Evolutionary conservation across 2,113 vertebrate genomes (phyloP).

Genomic region (Mustela nigripes): DNA sequence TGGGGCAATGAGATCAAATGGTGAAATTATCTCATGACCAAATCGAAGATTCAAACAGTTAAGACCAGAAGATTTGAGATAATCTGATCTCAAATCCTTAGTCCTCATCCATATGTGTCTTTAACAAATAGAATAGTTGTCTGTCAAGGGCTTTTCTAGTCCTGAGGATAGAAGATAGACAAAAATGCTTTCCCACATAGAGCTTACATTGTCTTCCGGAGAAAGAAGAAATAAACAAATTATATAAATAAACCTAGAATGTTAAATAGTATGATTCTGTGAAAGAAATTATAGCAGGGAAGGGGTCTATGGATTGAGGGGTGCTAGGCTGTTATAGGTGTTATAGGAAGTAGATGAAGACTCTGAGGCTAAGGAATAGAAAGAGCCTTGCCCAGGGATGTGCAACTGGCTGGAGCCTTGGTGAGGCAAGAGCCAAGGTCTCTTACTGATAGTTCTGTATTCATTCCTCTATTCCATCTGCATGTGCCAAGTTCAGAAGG

Average conservation of each 20-base stretch:
- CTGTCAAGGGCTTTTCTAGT: not conserved
- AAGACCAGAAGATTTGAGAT: not conserved
- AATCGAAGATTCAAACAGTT: not conserved
- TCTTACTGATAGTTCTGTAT: not conserved
- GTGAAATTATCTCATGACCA: not conserved
- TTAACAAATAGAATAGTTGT: not conserved
- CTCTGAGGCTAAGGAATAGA: not conserved
- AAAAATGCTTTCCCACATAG: not conserved
- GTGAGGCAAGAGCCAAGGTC: not conserved
- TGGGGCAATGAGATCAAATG: not conserved
- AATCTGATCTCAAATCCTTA: not conserved
- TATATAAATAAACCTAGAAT: not conserved
- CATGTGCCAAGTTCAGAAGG: not conserved
- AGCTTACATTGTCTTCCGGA: not conserved
- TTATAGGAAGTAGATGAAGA: not conserved
- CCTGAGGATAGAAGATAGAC: not conserved
- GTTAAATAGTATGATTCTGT: not conserved
- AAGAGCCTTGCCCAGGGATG: not conserved
- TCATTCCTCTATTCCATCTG: not conserved
- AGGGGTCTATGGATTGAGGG: not conserved
- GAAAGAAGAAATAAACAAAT: not conserved
- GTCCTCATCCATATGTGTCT: not conserved
- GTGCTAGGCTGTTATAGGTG: not conserved
- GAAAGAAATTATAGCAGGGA: not conserved
- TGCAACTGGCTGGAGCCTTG: not conserved